Evolutionary conservation across 1,140 invertebrate species (phyloP), one percentile per base, ranked within the genome.

Genomic region (Cyclina sinensis): DNA sequence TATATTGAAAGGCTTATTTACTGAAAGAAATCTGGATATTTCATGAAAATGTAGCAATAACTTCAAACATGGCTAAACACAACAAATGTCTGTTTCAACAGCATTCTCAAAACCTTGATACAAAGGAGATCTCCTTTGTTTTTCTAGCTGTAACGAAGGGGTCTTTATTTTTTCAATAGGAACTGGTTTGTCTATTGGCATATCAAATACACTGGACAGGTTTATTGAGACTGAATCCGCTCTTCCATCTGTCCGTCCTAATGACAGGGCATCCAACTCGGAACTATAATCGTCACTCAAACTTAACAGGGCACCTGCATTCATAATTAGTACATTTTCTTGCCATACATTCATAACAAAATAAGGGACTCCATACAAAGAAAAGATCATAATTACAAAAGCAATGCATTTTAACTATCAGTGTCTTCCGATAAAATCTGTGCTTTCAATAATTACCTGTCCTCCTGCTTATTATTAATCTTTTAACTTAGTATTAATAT

Each of bases 141-240:
- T n/a, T n/a, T n/a, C n/a, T n/a, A n/a, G n/a, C n/a, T n/a, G n/a
- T n/a, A n/a, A n/a, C n/a, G n/a, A n/a, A n/a, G n/a, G n/a, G n/a
- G n/a, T n/a, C n/a, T 30, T 76, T 76, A 16, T 21, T 51, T 51
- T 76, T 30, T 30, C 24, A 27, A 27, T 5, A 65, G 62, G 7
- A 11, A 30, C 37, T 5, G 73, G 73, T 30, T 27, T 48, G 9
- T 76, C 73, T 12, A 51, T 21, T 27, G 73, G 73, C 73, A 76
- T 76, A 30, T 76, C 73, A 76, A 76, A 76, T 11, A 76, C 43
- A 48, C 73, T 76, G 43, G 73, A 76, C 9, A 76, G 24, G 48
- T 76, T 76, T 4, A 76, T 48, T 48, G 73, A 76, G 5, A 51
- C 24, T n/a, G 73, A n/a, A 51, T 76, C 73, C 12, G 27, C 24